These are phyloP conservation scores for Stictonetta naevosa DNA, from an alignment of 2,113 vertebrate genomes.

Conservation along the genomic window DNA sequence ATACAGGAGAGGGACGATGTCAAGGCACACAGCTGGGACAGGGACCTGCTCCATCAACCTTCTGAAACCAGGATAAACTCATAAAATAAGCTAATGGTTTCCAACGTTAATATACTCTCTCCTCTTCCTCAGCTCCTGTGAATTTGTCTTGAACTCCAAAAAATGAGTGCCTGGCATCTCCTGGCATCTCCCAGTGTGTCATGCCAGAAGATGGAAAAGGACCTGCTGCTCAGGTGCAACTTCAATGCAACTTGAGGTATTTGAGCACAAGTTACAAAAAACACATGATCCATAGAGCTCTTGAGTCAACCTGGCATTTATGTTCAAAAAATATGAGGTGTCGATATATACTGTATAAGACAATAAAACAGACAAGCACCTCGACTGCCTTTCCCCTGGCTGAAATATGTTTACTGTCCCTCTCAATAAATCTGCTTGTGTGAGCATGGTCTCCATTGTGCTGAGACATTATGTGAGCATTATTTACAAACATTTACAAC, in stretches of 20 bases:
- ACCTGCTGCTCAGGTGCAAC: neutral
- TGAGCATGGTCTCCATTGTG: neutral
- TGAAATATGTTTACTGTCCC: conserved; percentile 62
- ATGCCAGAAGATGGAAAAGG: conserved; percentile 9
- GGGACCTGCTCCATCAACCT: neutral
- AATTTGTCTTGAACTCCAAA: neutral
- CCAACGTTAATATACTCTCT: neutral
- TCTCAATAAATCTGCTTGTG: conserved; percentile 43
- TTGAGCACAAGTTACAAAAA: neutral
- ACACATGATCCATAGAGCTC: conserved; percentile 45
- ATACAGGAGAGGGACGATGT: neutral
- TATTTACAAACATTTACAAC: conserved; percentile 62
- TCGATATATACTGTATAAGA: neutral
- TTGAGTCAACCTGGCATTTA: conserved; percentile 57
- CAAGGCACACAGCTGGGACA: neutral
- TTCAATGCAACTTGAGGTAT: neutral
- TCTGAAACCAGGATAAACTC: neutral
- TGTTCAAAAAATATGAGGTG: conserved; percentile 55
- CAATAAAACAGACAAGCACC: conserved; percentile 49
- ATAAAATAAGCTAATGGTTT: neutral
- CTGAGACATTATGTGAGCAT: neutral
- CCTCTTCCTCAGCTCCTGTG: neutral
- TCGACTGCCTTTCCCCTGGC: conserved; percentile 40
- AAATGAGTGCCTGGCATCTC: rapidly evolving
- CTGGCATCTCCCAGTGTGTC: neutral